Evolutionary conservation across 2,888 invertebrate species (phyloP).

Genomic region (Eristalis tenax): DNA sequence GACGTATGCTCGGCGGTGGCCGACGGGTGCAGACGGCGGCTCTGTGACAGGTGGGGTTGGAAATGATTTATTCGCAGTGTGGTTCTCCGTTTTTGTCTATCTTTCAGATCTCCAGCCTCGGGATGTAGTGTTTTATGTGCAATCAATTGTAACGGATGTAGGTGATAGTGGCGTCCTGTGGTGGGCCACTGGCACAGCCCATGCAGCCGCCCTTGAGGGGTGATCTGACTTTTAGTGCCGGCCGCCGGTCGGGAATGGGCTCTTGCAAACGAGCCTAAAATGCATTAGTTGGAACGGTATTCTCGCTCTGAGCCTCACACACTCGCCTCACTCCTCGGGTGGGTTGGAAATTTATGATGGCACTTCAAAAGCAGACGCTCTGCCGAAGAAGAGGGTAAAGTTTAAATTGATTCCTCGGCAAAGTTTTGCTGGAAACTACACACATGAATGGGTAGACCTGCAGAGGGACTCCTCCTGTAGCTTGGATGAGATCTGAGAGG

Average conservation of each 20-base stretch:
- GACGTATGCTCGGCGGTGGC: neutral
- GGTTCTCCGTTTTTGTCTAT: constrained; percentile 28
- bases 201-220: constrained; percentile 6
- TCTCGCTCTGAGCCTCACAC: too few species aligned
- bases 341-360: constrained; percentile 44
- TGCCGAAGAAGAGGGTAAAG: constrained; percentile 37
- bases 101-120: constrained; percentile 27
- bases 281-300: neutral
- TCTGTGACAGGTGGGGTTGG: neutral
- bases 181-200: too few species aligned
- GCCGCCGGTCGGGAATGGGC: constrained; percentile 42
- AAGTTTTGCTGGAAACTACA: constrained; percentile 45
- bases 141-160: constrained; percentile 53
- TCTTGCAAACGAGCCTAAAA: neutral
- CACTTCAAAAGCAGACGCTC: constrained; percentile 47
- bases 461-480: neutral
- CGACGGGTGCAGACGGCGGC: neutral
- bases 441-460: neutral
- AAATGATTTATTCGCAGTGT: constrained; percentile 48
- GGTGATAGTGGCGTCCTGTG: constrained; percentile 1
- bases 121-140: constrained; percentile 57
- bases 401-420: constrained; percentile 62
- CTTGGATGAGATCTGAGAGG: neutral
- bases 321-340: neutral
- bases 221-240: constrained; percentile 61